phyloP scores from a whole-genome alignment of 2,888 invertebrate species.

The Nomada flava region DNA sequence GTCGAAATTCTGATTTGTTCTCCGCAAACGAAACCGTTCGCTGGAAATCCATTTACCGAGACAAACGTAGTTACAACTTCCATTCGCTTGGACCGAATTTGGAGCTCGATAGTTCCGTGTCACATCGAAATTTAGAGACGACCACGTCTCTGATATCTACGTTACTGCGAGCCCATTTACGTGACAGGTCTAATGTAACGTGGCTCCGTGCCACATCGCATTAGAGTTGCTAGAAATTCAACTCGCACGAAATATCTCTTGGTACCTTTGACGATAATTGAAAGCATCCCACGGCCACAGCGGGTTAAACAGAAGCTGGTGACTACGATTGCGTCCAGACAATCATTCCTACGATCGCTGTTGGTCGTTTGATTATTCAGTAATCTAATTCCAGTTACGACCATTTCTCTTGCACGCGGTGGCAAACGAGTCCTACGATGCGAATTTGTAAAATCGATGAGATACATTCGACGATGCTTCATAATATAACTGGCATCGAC shows the following conservation, averaged over 20 bases:
- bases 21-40: background rate
- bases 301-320: conserved; percentile 14
- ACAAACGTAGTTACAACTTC: background rate
- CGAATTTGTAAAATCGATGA: conserved; percentile 57
- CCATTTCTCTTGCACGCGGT: background rate
- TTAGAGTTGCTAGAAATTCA: conserved; percentile 46
- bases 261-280: conserved; percentile 48
- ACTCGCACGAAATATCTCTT: conserved; percentile 35
- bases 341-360: background rate
- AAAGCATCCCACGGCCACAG: conserved; percentile 10
- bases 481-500: conserved; percentile 30
- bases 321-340: background rate
- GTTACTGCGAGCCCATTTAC: conserved; percentile 48
- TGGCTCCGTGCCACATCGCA: conserved; percentile 37
- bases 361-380: conserved; percentile 31
- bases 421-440: background rate
- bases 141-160: conserved; percentile 41
- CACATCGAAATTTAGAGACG: conserved; percentile 31
- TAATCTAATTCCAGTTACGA: conserved; percentile 31
- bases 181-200: conserved; percentile 55
- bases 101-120: background rate
- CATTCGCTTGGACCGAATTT: conserved; percentile 2
- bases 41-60: background rate
- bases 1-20: background rate
- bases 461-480: conserved; percentile 36